phyloP scores from a whole-genome alignment of 1,140 invertebrate species.

The Heliconius hewitsoni region DNA sequence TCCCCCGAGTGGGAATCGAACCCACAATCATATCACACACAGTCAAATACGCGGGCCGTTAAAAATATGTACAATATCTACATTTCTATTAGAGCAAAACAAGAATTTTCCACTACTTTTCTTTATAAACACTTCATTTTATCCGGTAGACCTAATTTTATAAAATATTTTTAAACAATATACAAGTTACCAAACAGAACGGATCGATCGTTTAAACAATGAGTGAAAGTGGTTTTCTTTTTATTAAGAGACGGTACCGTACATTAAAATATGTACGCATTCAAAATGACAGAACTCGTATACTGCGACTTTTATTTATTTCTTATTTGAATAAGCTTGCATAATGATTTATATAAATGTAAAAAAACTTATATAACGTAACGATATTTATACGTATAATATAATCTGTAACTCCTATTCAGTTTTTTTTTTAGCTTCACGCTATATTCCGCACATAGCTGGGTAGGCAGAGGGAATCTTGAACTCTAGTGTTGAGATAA shows the following conservation, averaged over 20 bases:
- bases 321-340: not conserved
- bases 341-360: not conserved
- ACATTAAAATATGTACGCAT: conserved; percentile 10
- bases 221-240: conserved; percentile 34
- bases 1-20: too few relatives aligned
- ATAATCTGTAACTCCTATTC: too few relatives aligned
- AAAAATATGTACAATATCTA: too few relatives aligned
- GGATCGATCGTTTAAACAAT: conserved; percentile 28
- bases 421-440: too few relatives aligned
- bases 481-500: too few relatives aligned
- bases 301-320: not conserved
- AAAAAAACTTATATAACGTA: too few relatives aligned
- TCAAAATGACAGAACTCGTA: not conserved
- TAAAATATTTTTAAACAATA: conserved; percentile 10
- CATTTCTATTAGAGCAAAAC: too few relatives aligned
- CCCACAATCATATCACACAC: too few relatives aligned
- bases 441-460: too few relatives aligned
- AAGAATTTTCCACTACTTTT: not conserved
- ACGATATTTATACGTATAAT: too few relatives aligned
- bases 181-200: conserved; percentile 18
- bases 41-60: too few relatives aligned
- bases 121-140: not conserved
- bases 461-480: too few relatives aligned
- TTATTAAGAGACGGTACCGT: conserved; percentile 18
- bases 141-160: not conserved